These are phyloP conservation scores for Leptopilina clavipes DNA, from an alignment of 1,140 invertebrate species.

Conservation along the genomic window DNA sequence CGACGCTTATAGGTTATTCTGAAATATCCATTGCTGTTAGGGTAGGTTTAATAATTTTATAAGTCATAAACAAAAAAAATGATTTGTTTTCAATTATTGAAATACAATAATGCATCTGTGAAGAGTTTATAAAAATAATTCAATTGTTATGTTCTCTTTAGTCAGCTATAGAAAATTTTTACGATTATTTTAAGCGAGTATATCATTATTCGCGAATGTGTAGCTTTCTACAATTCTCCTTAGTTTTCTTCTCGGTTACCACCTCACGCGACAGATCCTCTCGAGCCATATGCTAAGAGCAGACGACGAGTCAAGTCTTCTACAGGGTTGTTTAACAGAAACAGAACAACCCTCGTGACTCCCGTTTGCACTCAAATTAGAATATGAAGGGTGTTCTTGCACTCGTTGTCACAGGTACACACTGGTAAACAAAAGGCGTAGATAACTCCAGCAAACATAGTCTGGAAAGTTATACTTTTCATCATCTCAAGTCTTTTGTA, in stretches of 20 bases:
- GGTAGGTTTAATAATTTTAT: no score
- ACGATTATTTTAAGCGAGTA: neutral
- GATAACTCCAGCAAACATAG: constrained; percentile 13
- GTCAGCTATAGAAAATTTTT: neutral
- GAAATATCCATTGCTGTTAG: no score
- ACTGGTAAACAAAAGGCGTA: constrained; percentile 50
- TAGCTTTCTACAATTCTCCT: constrained; percentile 21
- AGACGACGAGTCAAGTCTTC: constrained; percentile 2
- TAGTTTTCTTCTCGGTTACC: constrained; percentile 29
- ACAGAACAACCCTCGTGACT: constrained; percentile 38
- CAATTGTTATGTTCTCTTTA: neutral
- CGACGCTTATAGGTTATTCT: no score
- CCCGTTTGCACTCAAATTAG: constrained; percentile 61
- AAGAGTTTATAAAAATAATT: no score
- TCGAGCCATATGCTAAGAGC: constrained; percentile 11
- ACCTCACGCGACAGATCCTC: constrained; percentile 3
- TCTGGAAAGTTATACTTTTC: neutral
- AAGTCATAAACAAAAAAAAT: no score
- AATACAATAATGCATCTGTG: no score
- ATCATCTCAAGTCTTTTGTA: neutral
- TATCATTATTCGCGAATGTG: constrained; percentile 17
- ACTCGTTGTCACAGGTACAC: constrained; percentile 49
- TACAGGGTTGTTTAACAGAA: constrained; percentile 42
- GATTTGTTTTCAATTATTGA: no score
- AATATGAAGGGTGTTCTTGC: constrained; percentile 53